A percentile compares a stretch with the other conserved stretches of the same genome.
phyloP scores from a whole-genome alignment of 35 echinoderm and acorn worm species.

The Anneissia japonica region DNA sequence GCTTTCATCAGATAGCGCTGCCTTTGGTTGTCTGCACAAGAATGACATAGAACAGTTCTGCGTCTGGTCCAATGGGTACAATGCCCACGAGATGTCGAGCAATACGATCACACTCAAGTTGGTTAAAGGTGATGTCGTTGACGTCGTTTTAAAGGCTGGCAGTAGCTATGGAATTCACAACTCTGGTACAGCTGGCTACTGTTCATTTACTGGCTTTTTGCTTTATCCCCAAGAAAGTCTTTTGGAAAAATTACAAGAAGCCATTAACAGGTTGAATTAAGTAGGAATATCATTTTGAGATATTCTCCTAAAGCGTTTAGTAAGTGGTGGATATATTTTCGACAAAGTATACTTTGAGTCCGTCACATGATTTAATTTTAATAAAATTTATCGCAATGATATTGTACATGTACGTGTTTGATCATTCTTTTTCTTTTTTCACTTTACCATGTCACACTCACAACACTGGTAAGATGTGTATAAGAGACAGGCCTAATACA shows the following conservation, averaged over 20 bases:
- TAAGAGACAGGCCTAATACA: no score
- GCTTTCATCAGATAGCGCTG: background rate
- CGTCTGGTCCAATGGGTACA: background rate
- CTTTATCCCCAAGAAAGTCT: background rate
- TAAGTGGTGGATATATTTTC: no score
- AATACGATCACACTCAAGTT: background rate
- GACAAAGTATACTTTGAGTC: no score
- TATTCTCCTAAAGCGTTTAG: no score
- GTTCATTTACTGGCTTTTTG: background rate
- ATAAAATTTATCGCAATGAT: no score
- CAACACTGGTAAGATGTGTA: no score
- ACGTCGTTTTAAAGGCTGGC: background rate
- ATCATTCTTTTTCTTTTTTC: no score
- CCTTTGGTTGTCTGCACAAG: background rate
- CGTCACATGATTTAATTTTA: no score
- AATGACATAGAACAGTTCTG: background rate
- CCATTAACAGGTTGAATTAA: no score
- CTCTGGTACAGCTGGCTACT: background rate
- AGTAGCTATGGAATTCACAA: background rate
- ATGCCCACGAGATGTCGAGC: background rate
- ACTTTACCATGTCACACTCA: no score
- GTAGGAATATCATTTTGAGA: no score
- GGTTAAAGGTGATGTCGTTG: background rate
- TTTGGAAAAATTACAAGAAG: background rate
- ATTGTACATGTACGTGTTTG: no score